Percentiles rank a stretch among this genome's conserved stretches.
Conservation (phyloP, 2,888 invertebrate species). For the Sphaerophoria taeniata region DNA sequence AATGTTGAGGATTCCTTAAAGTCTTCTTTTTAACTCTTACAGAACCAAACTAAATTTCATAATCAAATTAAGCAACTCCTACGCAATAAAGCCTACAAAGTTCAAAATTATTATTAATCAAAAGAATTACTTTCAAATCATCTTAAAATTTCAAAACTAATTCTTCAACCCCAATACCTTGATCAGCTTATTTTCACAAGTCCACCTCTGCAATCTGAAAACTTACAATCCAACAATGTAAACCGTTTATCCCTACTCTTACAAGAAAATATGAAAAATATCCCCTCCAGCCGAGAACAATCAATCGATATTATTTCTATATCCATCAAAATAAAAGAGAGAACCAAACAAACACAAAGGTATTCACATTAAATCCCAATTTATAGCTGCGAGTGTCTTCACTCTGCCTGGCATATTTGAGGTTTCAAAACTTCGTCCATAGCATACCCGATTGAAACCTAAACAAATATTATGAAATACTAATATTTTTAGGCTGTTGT, state of each 20-base stretch:
- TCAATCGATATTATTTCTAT: constrained; percentile 53
- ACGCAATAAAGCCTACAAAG: no score
- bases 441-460: constrained; percentile 12
- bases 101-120: no score
- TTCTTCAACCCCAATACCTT: no score
- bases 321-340: background rate
- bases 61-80: no score
- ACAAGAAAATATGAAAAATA: constrained; percentile 6
- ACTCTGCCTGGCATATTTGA: background rate
- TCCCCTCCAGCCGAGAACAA: constrained; percentile 33
- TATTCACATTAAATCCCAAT: background rate
- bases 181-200: background rate
- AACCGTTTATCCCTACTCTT: constrained; percentile 6
- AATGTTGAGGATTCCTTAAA: no score
- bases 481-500: constrained; percentile 1
- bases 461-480: constrained; percentile 17
- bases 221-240: background rate
- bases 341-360: constrained; percentile 1
- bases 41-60: no score
- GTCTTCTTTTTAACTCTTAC: no score
- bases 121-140: no score
- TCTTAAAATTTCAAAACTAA: no score
- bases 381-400: background rate
- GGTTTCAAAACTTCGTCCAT: constrained; percentile 11
- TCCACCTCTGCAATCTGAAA: background rate